phyloP scores from a whole-genome alignment of 1,140 invertebrate genomes.

The Neocloeon triangulifer region DNA sequence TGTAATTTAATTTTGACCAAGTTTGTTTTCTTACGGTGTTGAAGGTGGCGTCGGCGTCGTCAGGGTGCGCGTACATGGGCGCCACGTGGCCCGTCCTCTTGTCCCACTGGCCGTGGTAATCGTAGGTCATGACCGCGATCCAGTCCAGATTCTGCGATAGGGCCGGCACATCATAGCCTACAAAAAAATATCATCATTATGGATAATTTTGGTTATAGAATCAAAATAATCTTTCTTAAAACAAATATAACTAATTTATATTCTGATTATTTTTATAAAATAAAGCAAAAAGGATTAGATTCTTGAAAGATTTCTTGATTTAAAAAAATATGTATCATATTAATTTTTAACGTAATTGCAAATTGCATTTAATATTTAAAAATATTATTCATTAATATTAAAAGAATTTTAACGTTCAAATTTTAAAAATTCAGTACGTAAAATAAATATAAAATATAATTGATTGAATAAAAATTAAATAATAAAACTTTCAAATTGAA shows the following conservation, averaged over 20 bases:
- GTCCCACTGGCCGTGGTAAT: constrained; percentile 79
- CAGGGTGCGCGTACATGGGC: constrained; percentile 40
- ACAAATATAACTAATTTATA: background rate
- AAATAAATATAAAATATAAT: background rate
- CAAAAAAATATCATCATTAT: constrained; percentile 16
- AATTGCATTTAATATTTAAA: background rate
- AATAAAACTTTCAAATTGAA: background rate
- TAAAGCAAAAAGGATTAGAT: too few species aligned
- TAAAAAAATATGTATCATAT: background rate
- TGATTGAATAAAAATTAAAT: background rate
- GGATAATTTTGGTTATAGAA: constrained; percentile 19
- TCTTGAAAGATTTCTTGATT: too few species aligned
- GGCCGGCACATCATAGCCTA: constrained; percentile 51
- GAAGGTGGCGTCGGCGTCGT: constrained; percentile 17
- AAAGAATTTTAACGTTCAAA: background rate
- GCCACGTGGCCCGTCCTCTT: constrained; percentile 71
- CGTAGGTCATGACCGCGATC: constrained; percentile 80
- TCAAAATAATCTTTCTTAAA: constrained; percentile 13
- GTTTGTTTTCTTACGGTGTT: constrained; percentile 16
- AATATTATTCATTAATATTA: background rate
- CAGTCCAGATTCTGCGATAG: constrained; percentile 52
- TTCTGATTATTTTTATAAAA: background rate
- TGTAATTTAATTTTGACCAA: too few species aligned
- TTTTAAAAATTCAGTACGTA: background rate
- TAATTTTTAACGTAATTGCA: background rate